These are phyloP conservation scores for Tichodroma muraria DNA, from an alignment of 2,113 vertebrate species.

Conservation along the genomic window DNA sequence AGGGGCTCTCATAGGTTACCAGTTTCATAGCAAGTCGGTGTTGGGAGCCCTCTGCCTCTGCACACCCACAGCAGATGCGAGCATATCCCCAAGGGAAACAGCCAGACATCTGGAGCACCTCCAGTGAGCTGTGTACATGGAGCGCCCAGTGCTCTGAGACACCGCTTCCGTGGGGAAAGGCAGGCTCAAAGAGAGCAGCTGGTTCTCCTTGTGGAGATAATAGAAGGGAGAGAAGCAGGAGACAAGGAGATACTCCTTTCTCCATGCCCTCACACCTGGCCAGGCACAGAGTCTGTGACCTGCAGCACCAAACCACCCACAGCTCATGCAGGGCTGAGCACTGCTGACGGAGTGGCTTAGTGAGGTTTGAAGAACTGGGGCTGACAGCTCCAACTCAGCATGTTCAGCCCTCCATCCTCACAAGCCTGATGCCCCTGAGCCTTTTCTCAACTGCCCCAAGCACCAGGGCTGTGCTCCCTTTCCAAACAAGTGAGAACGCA, in stretches of 20 bases:
- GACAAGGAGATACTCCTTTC: not conserved
- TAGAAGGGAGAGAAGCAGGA: not conserved
- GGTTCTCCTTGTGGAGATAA: not conserved
- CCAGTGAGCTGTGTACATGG: rapidly evolving
- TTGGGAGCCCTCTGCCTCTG: not conserved
- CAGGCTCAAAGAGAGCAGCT: not conserved
- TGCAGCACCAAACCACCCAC: not conserved
- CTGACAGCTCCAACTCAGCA: not conserved
- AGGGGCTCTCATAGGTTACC: not conserved
- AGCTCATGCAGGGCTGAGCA: not conserved
- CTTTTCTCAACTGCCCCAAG: not conserved
- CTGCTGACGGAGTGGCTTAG: not conserved
- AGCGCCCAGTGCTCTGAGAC: not conserved
- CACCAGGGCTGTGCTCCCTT: not conserved
- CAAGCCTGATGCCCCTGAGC: rapidly evolving
- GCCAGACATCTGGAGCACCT: not conserved
- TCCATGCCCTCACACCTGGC: not conserved
- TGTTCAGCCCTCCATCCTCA: not conserved
- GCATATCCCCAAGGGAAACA: not conserved
- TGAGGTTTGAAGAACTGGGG: not conserved
- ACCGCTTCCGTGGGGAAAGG: rapidly evolving
- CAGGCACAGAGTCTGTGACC: not conserved
- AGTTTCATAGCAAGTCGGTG: not conserved
- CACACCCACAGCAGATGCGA: no score
- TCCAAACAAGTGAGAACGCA: not conserved